Base-by-base conservation (phyloP, 2,797 vertebrate genomes). In the Coendou prehensilis region DNA sequence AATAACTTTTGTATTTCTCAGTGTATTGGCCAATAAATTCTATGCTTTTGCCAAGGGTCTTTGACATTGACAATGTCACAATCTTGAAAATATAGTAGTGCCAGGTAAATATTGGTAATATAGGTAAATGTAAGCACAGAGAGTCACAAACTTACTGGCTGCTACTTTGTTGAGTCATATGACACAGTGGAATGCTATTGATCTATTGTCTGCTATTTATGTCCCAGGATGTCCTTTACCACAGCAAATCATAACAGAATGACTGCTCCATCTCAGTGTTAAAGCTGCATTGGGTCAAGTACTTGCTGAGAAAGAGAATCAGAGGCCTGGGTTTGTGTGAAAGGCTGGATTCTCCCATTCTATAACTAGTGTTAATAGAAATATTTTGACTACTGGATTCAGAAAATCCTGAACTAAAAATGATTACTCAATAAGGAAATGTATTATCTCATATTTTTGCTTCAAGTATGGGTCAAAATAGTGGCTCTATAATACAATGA, bases 31-130 rank as follows among this genome's bases (percentile, higher is more conserved):
- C 56, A 89, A 50, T 30, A 26, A 37, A 71, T 78, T 86, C 10
- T 22, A 37, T 82, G 20, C 6, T 94, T 96, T 89, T 95, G 56
- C 61, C 86, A 86, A 52, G 76, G 28, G n/a, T 75, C 41, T 92
- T 45, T 79, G 47, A 76, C 8, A 18, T 37, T 41, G 75, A 52
- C 2, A 59, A 28, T 81, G 45, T 47, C 5, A 87, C 76, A 64
- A 91, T 64, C 41, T 52, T 80, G 69, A 57, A 93, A 83, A 50
- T 56, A n/a, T 6, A n/a, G 33, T 30, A 30, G 41, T 89, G 23
- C 33, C 47, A 71, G 54, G n/a, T 63, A 10, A 64, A 80, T 41
- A 37, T 52, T 67, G 47, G 7, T 63, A 9, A 81, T 30, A 11
- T 10, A 94, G 56, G 22, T 73, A 75, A 63, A 59, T 30, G 20